phyloP scores from a whole-genome alignment of 2,797 vertebrate species.

The Xenopus petersii region DNA sequence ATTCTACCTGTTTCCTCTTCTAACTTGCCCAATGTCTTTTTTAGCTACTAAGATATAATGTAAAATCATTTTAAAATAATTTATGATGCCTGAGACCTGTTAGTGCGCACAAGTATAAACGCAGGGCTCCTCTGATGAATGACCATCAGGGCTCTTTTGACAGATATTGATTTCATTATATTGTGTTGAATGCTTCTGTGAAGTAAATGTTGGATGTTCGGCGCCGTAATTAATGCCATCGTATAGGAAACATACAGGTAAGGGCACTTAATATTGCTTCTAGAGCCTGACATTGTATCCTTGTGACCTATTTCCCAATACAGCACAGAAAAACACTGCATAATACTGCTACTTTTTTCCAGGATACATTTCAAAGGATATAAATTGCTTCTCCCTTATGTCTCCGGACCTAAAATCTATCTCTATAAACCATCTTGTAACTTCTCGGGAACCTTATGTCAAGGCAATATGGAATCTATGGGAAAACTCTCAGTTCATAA shows the following conservation, averaged over 20 bases:
- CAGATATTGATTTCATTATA: slow-evolving; percentile 35
- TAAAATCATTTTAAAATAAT: slow-evolving; percentile 23
- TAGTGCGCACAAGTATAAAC: neutral
- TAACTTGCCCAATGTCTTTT: neutral
- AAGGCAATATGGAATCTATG: too few species aligned
- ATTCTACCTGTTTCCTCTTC: too few species aligned
- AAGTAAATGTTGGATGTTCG: slow-evolving; percentile 31
- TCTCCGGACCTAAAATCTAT: neutral
- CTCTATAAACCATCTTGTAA: too few species aligned
- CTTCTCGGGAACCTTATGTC: too few species aligned
- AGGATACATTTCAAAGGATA: neutral
- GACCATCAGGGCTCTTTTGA: slow-evolving; percentile 6
- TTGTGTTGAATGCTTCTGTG: slow-evolving; percentile 28
- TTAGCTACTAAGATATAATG: neutral
- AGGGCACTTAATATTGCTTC: slow-evolving; percentile 10
- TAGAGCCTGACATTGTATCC: slow-evolving; percentile 15
- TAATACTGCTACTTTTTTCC: neutral
- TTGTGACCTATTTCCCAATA: slow-evolving; percentile 18
- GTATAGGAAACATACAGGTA: slow-evolving; percentile 14
- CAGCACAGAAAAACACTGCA: neutral
- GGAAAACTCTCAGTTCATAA: too few species aligned
- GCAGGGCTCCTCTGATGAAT: slow-evolving; percentile 14
- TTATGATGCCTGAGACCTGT: slow-evolving; percentile 9
- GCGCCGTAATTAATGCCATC: slow-evolving; percentile 32
- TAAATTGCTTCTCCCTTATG: neutral